Base-by-base conservation (phyloP, 2,888 invertebrate species). In the Aspidapion aeneum region DNA sequence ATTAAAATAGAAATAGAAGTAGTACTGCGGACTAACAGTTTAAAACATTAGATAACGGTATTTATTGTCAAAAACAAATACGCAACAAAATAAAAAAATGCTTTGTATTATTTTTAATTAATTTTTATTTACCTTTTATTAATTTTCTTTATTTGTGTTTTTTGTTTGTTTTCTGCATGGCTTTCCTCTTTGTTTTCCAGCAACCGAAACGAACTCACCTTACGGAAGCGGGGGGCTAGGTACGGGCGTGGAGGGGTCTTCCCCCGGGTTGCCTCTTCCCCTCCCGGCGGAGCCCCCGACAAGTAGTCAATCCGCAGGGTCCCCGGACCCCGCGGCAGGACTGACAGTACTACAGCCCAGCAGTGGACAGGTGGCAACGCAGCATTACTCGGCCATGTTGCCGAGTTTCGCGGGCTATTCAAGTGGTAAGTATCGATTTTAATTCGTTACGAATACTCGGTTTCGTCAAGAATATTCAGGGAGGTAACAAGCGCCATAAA, bases 361-460 rank as follows among this genome's bases (percentile, higher is more conserved):
- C 70, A 79, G 82, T 73, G 68, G 66, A 2, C 63, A 64, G 51
- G 64, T 64, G 35, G 60, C 66, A 35, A 77, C 82, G 67, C 83
- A 84, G 67, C 84, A 84, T 71, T 86, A 87, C 74, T 83, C 86
- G 65, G 82, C 87, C 72, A 86, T 87, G 84, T 82, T 88, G 72
- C 88, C 88, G 67, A 87, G 87, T 81, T 88, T 88, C 78, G 62
- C 67, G 12, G 87, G 87, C 80, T 89, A 88, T 77, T 83, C 87
- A 65, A 82, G 88, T 85, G 88, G 88, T 80, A 76, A 61, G 63
- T 66, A 57, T 9, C 48, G n/a, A n/a, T n/a, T n/a, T n/a, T n/a
- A 18, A 18, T n/a, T 58, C 18, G 54, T 17, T 20, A 18, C n/a
- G n/a, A n/a, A n/a, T n/a, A n/a, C n/a, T n/a, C n/a, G n/a, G n/a